phyloP scores from a whole-genome alignment of 2,113 vertebrate species.

The Leptocoma aspasia region DNA sequence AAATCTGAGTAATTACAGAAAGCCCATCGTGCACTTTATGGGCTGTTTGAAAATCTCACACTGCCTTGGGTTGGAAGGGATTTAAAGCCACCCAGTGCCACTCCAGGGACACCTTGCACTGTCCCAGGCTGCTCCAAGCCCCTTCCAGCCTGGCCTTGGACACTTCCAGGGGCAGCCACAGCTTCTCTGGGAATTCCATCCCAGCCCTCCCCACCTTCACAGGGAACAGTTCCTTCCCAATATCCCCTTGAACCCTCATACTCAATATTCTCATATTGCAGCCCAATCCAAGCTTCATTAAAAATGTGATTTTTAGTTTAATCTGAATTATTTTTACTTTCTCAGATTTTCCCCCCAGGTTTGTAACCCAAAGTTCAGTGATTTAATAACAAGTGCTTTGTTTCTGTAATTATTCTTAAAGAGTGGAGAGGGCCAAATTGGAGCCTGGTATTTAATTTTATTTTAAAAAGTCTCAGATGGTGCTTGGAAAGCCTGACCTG shows the following conservation, averaged over 20 bases:
- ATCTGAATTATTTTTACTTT: not conserved
- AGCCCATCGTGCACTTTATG: not conserved
- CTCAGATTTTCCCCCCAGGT: not conserved
- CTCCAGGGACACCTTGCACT: not conserved
- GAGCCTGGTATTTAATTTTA: not conserved
- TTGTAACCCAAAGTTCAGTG: not conserved
- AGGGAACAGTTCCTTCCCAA: not conserved
- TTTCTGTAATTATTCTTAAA: not conserved
- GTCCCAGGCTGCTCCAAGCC: not conserved
- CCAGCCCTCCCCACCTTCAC: not conserved
- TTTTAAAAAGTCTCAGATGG: not conserved
- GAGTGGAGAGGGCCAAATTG: not conserved
- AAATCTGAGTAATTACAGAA: not conserved
- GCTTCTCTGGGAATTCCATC: not conserved
- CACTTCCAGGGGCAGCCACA: not conserved
- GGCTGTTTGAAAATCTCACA: no score
- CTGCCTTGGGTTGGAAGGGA: not conserved
- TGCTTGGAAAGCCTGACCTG: not conserved
- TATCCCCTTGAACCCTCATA: not conserved
- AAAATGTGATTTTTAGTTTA: not conserved
- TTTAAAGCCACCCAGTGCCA: not conserved
- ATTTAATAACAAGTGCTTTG: not conserved
- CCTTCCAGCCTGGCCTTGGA: not conserved
- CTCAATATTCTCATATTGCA: not conserved
- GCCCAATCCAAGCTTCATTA: not conserved